A percentile compares a stretch with the other conserved stretches of the same genome.
Conservation (phyloP, 2,113 vertebrate genomes). For the Saguinus midas region DNA sequence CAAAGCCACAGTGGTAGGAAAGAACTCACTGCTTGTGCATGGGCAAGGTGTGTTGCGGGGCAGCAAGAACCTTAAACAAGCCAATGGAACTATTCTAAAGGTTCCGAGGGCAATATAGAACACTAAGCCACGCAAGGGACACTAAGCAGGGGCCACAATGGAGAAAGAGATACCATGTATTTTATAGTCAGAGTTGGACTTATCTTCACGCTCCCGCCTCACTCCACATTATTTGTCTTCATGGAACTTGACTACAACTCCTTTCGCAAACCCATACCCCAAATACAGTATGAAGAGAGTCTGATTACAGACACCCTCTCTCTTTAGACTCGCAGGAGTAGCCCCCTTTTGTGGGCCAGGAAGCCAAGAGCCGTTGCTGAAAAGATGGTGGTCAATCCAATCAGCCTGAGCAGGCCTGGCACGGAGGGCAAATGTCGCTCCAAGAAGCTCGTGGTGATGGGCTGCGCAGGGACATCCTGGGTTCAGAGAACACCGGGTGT, state of each 20-base stretch:
- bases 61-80: not conserved
- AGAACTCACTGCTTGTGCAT: not conserved
- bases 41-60: not conserved
- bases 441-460: constrained; percentile 91
- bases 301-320: not conserved
- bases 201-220: not conserved
- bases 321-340: constrained; percentile 81
- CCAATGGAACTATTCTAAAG: not conserved
- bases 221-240: not conserved
- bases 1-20: not conserved
- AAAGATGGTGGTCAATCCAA: constrained; percentile 88
- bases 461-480: constrained; percentile 91
- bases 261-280: not conserved
- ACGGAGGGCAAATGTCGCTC: constrained; percentile 95
- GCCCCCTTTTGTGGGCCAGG: constrained; percentile 89
- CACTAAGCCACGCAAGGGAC: not conserved
- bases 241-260: not conserved
- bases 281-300: not conserved
- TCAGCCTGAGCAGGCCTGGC: constrained; percentile 88
- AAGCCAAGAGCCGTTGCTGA: constrained; percentile 82
- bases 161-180: not conserved
- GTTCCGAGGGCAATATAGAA: not conserved
- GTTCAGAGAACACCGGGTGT: constrained; percentile 69
- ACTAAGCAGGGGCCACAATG: not conserved
- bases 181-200: not conserved